Percentiles rank a stretch among this genome's conserved stretches.
Conservation (phyloP, 2,888 invertebrate genomes). For the Hesperia comma region DNA sequence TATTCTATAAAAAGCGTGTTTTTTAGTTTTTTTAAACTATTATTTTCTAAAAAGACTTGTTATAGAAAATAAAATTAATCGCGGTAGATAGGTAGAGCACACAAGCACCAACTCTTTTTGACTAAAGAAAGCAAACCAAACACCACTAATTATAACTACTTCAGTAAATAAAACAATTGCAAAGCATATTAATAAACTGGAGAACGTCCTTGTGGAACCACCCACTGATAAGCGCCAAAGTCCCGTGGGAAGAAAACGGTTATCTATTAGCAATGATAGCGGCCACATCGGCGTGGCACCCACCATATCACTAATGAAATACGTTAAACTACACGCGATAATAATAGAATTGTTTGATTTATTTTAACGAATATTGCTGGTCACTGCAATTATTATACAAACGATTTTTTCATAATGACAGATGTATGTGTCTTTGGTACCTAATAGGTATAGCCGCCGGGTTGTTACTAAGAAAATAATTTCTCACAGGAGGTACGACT, state of each 20-base stretch:
- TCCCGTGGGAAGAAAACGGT: constrained; percentile 77
- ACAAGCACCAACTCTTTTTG: too few species aligned
- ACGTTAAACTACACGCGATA: constrained; percentile 55
- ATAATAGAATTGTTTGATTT: constrained; percentile 45
- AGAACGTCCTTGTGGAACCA: constrained; percentile 47
- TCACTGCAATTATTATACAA: neutral
- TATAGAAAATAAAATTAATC: too few species aligned
- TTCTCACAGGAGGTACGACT: too few species aligned
- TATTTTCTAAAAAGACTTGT: too few species aligned
- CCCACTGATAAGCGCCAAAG: constrained; percentile 46
- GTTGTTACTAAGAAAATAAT: too few species aligned
- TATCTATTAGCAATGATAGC: constrained; percentile 65
- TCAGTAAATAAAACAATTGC: constrained; percentile 1
- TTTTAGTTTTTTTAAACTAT: too few species aligned
- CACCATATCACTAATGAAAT: constrained; percentile 49
- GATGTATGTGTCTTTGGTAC: too few species aligned
- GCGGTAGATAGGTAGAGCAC: too few species aligned
- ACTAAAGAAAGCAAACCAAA: too few species aligned
- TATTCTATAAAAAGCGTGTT: too few species aligned
- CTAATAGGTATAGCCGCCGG: too few species aligned
- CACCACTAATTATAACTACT: neutral
- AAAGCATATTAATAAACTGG: constrained; percentile 15
- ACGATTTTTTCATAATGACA: too few species aligned
- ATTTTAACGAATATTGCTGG: neutral
- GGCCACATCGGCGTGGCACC: constrained; percentile 49